Evolutionary conservation across 1,140 invertebrate genomes (phyloP), one percentile per base, ranked within the genome.

Genomic region (Mamestra configurata): DNA sequence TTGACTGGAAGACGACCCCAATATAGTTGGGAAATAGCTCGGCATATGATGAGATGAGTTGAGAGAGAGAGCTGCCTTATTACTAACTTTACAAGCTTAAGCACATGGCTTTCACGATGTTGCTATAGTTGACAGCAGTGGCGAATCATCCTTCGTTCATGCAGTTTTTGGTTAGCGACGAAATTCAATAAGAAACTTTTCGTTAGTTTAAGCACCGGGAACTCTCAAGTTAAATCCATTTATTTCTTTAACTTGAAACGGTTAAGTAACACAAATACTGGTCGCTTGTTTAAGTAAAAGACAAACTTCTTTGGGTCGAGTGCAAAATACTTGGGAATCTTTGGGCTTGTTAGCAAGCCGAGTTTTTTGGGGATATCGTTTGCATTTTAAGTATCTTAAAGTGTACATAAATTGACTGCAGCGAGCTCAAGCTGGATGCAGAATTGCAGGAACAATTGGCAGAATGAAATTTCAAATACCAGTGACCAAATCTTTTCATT

Each of bases 211-310:
- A 61, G 13, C 35, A 57, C 18, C 11, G 43, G 13, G 1, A 53
- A 18, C 72, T 22, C 7, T 13, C 15, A 61, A 70, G 46, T 78
- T 78, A 59, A 70, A 70, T 59, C 64, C 35, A 40, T 51, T 78
- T 59, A 59, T 76, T 61, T 68, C 15, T 61, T 79, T 71, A 79
- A 79, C 51, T 79, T 73, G 55, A 72, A 79, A 72, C 40, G 53
- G 53, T 72, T 49, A 72, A 72, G 43, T 49, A 71, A 72, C 24
- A 79, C 37, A 72, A 72, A 55, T 51, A 55, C 76, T 68, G 68
- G 77, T 66, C 53, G 68, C 11, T 72, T 61, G 24, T 49, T 37
- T 27, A 78, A 57, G 35, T 35, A 24, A 55, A 66, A 77, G 46
- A 79, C 40, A 72, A 79, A 79, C 68, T 79, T 11, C 55, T 72